Evolutionary conservation across 2,113 vertebrate genomes (phyloP).

Genomic region (Thamnaconus septentrionalis): DNA sequence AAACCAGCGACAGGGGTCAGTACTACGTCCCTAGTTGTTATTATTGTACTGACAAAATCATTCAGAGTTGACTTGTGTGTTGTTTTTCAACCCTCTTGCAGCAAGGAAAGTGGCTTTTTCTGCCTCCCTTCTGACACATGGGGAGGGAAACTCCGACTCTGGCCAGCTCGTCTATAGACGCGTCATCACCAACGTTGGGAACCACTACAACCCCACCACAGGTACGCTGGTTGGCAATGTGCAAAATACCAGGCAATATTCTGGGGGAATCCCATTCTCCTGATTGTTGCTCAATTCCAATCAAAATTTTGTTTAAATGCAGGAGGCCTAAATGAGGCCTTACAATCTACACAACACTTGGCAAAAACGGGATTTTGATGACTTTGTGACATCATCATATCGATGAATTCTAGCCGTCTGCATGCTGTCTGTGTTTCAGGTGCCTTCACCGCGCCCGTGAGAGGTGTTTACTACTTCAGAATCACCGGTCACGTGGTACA

Average conservation of each 20-base stretch:
- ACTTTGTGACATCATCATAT: no score
- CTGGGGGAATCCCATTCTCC: no score
- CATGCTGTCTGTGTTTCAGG: constrained; percentile 16
- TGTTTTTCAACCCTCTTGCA: constrained; percentile 21
- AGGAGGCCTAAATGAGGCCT: no score
- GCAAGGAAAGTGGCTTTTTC: constrained; percentile 39
- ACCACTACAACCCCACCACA: constrained; percentile 39
- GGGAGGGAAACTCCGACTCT: constrained; percentile 6
- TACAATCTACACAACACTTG: no score
- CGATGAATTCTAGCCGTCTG: no score
- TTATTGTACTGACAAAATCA: neutral
- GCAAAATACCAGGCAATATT: no score
- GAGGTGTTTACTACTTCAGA: constrained; percentile 45
- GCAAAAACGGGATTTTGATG: no score
- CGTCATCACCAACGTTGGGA: constrained; percentile 42
- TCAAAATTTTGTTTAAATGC: no score
- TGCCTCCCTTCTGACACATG: constrained; percentile 28
- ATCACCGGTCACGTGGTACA: constrained; percentile 7
- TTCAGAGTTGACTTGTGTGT: neutral
- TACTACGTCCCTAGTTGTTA: no score
- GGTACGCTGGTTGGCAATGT: constrained; percentile 8
- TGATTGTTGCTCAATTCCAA: no score
- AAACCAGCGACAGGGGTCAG: no score
- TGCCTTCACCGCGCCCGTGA: constrained; percentile 42
- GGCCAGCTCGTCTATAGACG: constrained; percentile 26